Base-by-base conservation (phyloP, 2,797 vertebrate species). In the Tragelaphus eurycerus region DNA sequence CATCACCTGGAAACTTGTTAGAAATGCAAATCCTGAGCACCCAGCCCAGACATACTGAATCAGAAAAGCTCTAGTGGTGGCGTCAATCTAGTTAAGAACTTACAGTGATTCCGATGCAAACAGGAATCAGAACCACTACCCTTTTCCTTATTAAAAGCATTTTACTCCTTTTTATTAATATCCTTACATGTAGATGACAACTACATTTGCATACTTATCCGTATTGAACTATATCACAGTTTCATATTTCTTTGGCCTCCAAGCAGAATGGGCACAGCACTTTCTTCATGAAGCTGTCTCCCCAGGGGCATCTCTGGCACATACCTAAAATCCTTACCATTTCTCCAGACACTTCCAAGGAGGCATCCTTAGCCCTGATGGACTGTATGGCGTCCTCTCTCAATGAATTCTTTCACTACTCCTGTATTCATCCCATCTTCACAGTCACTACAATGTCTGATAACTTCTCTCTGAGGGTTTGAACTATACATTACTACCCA, bases 21-120 rank as follows among this genome's bases (percentile, higher is more conserved):
- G 57, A 93, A 92, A 91, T 54, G 57, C 64, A 96, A 84, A 92
- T 74, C 83, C 52, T 90, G 57, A 92, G 64, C 54, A 95, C n/a
- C n/a, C 7, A 48, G 67, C 57, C 31, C 43, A 95, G 17, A 74
- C 9, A 62, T 52, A 59, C 11, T 29, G 27, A 90, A 86, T 83
- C 38, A 84, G 50, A 92, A 89, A 83, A 60, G 43, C 12, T 57
- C 55, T 21, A 38, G 5, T 10, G 23, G 29, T 19, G 52, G 54
- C 21, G 3, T 6, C 21, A 34, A 90, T 67, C 23, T 93, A 25
- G 17, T 76, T 86, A 54, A 87, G n/a, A 14, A n/a, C 29, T 81
- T 57, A 17, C 4, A 38, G 17, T 84, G 79, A 76, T 93, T 86
- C 19, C 15, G 16, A 46, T 9, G 21, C 19, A 86, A 52, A 76